Conservation (phyloP, 2,888 invertebrate genomes). For the Nomada goodeniana region DNA sequence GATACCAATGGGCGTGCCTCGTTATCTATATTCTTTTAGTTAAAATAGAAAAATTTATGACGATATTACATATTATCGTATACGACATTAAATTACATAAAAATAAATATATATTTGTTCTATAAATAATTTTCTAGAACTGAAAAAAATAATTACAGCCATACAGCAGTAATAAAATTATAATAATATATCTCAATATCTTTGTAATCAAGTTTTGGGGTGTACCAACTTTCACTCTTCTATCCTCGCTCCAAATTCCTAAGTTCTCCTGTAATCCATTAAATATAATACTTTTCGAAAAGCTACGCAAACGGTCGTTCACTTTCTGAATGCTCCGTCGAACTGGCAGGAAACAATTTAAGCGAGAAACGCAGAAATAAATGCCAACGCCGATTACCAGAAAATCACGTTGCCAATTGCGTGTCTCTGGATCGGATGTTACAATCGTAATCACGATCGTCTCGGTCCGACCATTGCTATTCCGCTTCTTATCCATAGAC, state of each 20-base stretch:
- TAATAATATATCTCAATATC: too few species aligned
- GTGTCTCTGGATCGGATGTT: slow-evolving; percentile 59
- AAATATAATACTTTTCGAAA: too few species aligned
- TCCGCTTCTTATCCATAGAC: slow-evolving; percentile 64
- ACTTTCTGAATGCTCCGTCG: not conserved
- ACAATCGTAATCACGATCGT: slow-evolving; percentile 57
- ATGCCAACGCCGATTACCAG: slow-evolving; percentile 62
- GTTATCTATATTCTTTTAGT: not conserved
- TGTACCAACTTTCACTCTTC: not conserved
- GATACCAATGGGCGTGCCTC: not conserved
- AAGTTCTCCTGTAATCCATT: not conserved
- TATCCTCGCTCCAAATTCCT: not conserved
- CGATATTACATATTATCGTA: not conserved
- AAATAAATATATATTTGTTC: too few species aligned
- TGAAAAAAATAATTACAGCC: too few species aligned
- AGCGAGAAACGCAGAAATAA: slow-evolving; percentile 48
- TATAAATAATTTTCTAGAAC: too few species aligned
- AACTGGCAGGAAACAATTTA: slow-evolving; percentile 41
- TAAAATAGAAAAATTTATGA: not conserved
- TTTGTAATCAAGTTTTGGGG: too few species aligned
- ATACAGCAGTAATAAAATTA: too few species aligned
- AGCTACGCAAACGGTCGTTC: too few species aligned
- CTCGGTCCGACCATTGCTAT: slow-evolving; percentile 61
- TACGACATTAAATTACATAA: too few species aligned
- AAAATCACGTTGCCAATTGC: slow-evolving; percentile 67